phyloP scores from a whole-genome alignment of 2,113 vertebrate species.

The Atractosteus spatula region DNA sequence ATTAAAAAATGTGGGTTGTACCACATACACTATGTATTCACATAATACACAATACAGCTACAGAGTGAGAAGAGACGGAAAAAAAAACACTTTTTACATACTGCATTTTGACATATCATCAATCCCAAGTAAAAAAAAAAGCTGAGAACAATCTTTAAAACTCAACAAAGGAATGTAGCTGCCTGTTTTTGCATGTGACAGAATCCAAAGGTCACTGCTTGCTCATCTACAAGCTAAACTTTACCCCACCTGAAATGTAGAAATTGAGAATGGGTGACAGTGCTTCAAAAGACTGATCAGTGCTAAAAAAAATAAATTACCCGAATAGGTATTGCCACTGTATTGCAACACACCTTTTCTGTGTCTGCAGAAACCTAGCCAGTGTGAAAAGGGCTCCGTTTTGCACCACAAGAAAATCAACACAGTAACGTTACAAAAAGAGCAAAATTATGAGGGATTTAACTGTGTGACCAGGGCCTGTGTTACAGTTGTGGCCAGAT shows the following conservation, averaged over 20 bases:
- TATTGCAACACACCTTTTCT: too few relatives aligned
- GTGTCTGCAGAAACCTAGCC: too few relatives aligned
- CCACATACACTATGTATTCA: constrained; percentile 82
- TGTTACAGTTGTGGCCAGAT: too few relatives aligned
- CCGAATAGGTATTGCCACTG: too few relatives aligned
- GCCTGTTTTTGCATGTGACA: constrained; percentile 56
- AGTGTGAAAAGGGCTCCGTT: too few relatives aligned
- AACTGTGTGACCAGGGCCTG: too few relatives aligned
- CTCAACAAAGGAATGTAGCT: constrained; percentile 74
- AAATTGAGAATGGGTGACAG: constrained; percentile 35
- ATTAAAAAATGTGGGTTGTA: constrained; percentile 76
- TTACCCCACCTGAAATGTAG: constrained; percentile 39
- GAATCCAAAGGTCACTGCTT: too few relatives aligned
- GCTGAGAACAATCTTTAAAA: constrained; percentile 67
- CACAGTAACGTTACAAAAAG: too few relatives aligned
- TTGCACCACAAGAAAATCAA: too few relatives aligned
- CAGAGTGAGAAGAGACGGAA: constrained; percentile 75
- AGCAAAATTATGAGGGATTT: too few relatives aligned
- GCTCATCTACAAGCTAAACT: constrained; percentile 13
- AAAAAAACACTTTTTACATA: constrained; percentile 70
- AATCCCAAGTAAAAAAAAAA: constrained; percentile 51
- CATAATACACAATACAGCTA: constrained; percentile 81
- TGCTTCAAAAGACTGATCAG: constrained; percentile 26
- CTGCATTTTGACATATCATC: constrained; percentile 71
- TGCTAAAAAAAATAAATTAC: too few relatives aligned